Base-by-base conservation (phyloP, 2,797 vertebrate species). In the Sylvia borin region DNA sequence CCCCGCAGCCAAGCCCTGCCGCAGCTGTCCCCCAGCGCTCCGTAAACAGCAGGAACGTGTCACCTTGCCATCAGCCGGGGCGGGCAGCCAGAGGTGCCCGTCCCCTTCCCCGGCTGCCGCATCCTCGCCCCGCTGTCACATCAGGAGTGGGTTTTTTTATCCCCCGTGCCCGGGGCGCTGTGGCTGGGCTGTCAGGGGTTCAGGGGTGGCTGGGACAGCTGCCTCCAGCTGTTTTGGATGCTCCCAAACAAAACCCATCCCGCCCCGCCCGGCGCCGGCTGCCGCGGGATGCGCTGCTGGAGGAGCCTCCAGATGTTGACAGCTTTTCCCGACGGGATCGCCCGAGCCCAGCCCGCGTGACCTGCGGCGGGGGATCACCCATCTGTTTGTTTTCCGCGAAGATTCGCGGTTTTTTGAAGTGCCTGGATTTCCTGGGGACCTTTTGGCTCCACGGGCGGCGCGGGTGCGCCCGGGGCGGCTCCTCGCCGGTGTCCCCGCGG, bases 151-250 rank as follows among this genome's bases (percentile, higher is more conserved):
- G 40, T 40, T 14, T 48, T 48, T 17, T 9, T 5, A n/a, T 12
- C 57, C 86, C 86, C 2, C 0, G 0, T 4, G 24, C 34, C 2
- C 5, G 36, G 38, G 43, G 27, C 34, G 3, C 34, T 2, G 31
- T 9, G 79, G 9, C 26, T 3, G 61, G 8, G 13, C 3, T 38
- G 45, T 10, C 40, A 25, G 3, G 48, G 1, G 0, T 10, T 32
- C 45, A 7, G 67, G 38, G 65, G 9, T 9, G 73, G 29, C 79
- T 0, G 2, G 50, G 57, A 4, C 73, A 87, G 72, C 66, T 8
- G 27, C 47, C 25, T 61, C 66, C 57, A 40, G 67, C 57, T 38
- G 3, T 66, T 34, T 34, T 13, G 80, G 66, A 11, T 12, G 70
- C 76, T 54, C 73, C 81, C 48, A 7, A 4, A 55, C 14, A 6